Evolutionary conservation across 2,113 vertebrate genomes (phyloP).

Genomic region (Megalops atlanticus): DNA sequence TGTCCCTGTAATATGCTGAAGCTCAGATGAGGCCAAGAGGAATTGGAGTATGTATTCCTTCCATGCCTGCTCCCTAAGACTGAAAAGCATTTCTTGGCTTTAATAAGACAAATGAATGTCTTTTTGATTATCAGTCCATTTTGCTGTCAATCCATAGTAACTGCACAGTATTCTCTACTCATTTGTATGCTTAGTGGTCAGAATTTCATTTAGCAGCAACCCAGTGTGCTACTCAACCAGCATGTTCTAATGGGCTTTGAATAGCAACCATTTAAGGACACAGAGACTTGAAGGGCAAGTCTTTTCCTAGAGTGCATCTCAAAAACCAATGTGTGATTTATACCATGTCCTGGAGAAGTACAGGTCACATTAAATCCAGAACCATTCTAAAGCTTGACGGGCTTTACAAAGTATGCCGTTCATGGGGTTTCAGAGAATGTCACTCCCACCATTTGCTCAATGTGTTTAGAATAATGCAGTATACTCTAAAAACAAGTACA

Average conservation of each 20-base stretch:
- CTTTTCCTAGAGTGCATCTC: neutral
- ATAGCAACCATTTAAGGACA: neutral
- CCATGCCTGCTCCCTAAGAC: neutral
- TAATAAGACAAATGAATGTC: slow-evolving; percentile 8
- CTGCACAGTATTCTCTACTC: neutral
- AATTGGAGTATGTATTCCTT: neutral
- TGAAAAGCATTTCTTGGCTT: slow-evolving; percentile 9
- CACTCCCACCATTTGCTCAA: no score
- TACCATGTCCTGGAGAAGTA: neutral
- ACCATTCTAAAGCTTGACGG: no score
- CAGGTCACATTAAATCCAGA: neutral
- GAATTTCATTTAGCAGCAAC: neutral
- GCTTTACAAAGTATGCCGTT: no score
- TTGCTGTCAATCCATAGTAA: neutral
- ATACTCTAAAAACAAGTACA: no score
- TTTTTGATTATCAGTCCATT: slow-evolving; percentile 9
- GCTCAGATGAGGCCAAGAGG: neutral
- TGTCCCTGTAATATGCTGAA: neutral
- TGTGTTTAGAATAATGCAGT: no score
- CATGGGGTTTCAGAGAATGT: no score
- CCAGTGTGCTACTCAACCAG: neutral
- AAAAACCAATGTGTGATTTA: neutral
- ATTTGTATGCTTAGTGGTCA: neutral
- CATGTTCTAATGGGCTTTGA: slow-evolving; percentile 2
- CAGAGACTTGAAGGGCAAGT: slow-evolving; percentile 3